These are phyloP conservation scores for Takifugu rubripes DNA, from an alignment of 2,797 vertebrate genomes.

Conservation along the genomic window DNA sequence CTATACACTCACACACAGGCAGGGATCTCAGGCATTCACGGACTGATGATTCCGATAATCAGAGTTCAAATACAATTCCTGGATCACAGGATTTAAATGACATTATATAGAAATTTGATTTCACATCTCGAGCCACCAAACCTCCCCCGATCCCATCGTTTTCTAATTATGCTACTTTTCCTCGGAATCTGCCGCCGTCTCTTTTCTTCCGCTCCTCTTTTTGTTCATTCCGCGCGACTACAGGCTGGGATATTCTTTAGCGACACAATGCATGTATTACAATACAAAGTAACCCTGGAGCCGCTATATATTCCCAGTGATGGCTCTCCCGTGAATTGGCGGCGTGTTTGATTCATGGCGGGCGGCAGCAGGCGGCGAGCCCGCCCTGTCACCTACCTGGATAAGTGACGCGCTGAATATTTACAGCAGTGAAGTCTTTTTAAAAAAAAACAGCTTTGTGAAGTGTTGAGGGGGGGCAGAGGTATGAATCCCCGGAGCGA, in stretches of 20 bases:
- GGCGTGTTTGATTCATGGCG: conserved; percentile 69
- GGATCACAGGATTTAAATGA: conserved; percentile 77
- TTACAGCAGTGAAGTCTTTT: conserved; percentile 23
- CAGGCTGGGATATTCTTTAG: conserved; percentile 67
- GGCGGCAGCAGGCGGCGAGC: conserved; percentile 23
- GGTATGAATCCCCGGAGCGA: conserved; percentile 14
- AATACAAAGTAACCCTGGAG: conserved; percentile 69
- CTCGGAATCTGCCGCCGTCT: conserved; percentile 46
- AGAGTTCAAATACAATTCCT: conserved; percentile 72
- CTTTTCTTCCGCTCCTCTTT: conserved; percentile 55
- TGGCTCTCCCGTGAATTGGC: conserved; percentile 63
- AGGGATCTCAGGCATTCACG: conserved; percentile 68
- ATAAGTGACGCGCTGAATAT: conserved; percentile 47
- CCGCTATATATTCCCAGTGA: conserved; percentile 64
- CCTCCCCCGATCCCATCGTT: conserved; percentile 64
- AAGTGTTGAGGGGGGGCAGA: conserved; percentile 2
- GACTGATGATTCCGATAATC: conserved; percentile 75
- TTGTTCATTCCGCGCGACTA: conserved; percentile 71
- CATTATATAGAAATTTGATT: conserved; percentile 79
- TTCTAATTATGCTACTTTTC: conserved; percentile 68
- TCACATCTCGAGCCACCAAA: conserved; percentile 70
- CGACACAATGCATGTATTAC: conserved; percentile 73
- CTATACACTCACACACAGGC: conserved; percentile 29
- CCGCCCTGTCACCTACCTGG: conserved; percentile 44
- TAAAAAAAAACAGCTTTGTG: conserved; percentile 10